Conservation (phyloP, 1,140 invertebrate genomes). For the Trissolcus basalis region DNA sequence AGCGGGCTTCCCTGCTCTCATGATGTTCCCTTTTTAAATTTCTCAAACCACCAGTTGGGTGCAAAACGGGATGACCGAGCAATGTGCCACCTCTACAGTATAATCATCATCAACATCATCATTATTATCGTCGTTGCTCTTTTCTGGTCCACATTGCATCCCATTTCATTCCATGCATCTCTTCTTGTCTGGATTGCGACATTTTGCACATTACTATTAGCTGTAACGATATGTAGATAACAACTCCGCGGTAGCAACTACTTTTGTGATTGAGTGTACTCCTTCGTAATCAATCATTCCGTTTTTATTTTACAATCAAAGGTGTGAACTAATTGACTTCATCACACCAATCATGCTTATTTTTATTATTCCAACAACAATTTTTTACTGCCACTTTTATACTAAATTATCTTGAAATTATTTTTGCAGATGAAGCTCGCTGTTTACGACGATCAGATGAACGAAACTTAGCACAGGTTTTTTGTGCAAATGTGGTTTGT, state of each 20-base stretch:
- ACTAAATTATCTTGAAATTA: too few species aligned
- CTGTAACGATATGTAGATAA: conserved; percentile 53
- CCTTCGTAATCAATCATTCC: conserved; percentile 41
- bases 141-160: conserved; percentile 56
- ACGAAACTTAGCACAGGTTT: conserved; percentile 19
- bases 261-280: conserved; percentile 44
- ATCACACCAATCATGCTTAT: too few species aligned
- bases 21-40: conserved; percentile 61
- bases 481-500: too few species aligned
- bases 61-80: conserved; percentile 62
- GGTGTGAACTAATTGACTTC: too few species aligned
- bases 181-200: conserved; percentile 57
- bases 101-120: conserved; percentile 74
- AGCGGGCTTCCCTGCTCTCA: conserved; percentile 56
- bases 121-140: conserved; percentile 69
- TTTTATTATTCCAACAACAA: too few species aligned
- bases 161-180: conserved; percentile 58
- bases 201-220: conserved; percentile 63
- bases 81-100: conserved; percentile 62
- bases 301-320: conserved; percentile 32
- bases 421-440: not conserved
- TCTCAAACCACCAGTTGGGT: conserved; percentile 51
- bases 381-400: too few species aligned
- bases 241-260: conserved; percentile 63
- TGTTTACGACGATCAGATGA: not conserved